Evolutionary conservation across 2,113 vertebrate species (phyloP), one percentile per base, ranked within the genome.

Genomic region (Pollachius pollachius): DNA sequence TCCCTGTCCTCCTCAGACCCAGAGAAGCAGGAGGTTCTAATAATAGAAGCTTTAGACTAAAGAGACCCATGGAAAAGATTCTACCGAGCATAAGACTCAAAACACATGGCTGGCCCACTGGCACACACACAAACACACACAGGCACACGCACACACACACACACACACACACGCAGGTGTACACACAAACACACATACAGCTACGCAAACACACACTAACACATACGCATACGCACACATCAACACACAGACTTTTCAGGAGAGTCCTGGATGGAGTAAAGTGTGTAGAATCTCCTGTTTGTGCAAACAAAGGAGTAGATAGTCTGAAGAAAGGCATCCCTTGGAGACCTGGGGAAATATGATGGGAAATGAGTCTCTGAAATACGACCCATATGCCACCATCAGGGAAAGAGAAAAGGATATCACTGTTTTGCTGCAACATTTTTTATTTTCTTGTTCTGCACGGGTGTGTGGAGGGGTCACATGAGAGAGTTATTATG

Each of bases 331-430:
- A 84, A 88, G 73, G 65, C 80, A 58, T 78, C 79, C 76, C 73
- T 76, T 41, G 27, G 41, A 48, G 41, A 48, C 60, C 82, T 75
- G 69, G 68, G 65, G 76, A 63, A 62, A 80, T 81, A 76, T 73
- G 82, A 86, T 84, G 83, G 41, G 83, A 91, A 90, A 89, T 76
- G 72, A 73, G 79, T 86, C 70, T 81, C 79, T 75, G 75, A 76
- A 87, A 86, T 73, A 70, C 74, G 72, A 89, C 64, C 76, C 73
- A 61, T 37, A 72, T 67, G 66, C 70, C 67, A 16, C 57, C 71
- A 80, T 66, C 54, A 71, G 37, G 69, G 52, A 68, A 54, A 23
- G 69, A 64, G 68, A 69, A 30, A 52, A 18, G 12, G 41, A 48
- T 48, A 48, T 9, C 41, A 48, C 41, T 48, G 11, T 41, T 41